Percentiles rank a stretch among this genome's conserved stretches.
Evolutionary conservation across 2,113 vertebrate genomes (phyloP).

Genomic region (Mustela nigripes): DNA sequence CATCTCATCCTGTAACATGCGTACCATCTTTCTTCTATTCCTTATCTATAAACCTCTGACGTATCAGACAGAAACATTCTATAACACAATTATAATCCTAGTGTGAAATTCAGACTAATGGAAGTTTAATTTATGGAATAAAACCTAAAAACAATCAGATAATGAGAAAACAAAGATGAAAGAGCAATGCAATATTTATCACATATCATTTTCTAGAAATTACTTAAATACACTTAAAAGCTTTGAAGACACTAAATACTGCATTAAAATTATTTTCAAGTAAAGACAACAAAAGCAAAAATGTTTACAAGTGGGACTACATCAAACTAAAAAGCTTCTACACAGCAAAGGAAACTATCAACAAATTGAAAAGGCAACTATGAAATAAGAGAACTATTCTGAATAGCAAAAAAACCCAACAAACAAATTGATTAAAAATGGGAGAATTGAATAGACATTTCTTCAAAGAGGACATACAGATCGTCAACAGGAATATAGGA

Average conservation of each 20-base stretch:
- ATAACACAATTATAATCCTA: not conserved
- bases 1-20: not conserved
- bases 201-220: not conserved
- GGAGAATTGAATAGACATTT: not conserved
- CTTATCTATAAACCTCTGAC: not conserved
- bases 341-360: not conserved
- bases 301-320: not conserved
- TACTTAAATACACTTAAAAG: constrained; percentile 5
- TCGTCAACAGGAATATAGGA: not conserved
- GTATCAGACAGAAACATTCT: not conserved
- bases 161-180: not conserved
- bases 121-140: not conserved
- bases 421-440: not conserved
- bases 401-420: not conserved
- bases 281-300: not conserved
- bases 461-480: not conserved
- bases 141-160: not conserved
- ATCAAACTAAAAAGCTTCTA: not conserved
- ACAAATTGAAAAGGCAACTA: not conserved
- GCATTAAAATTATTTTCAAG: not conserved
- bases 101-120: not conserved
- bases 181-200: not conserved
- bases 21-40: not conserved
- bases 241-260: not conserved
- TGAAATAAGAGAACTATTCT: not conserved